Evolutionary conservation across 2,113 vertebrate genomes (phyloP), one percentile per base, ranked within the genome.

Genomic region (Hypomesus transpacificus): DNA sequence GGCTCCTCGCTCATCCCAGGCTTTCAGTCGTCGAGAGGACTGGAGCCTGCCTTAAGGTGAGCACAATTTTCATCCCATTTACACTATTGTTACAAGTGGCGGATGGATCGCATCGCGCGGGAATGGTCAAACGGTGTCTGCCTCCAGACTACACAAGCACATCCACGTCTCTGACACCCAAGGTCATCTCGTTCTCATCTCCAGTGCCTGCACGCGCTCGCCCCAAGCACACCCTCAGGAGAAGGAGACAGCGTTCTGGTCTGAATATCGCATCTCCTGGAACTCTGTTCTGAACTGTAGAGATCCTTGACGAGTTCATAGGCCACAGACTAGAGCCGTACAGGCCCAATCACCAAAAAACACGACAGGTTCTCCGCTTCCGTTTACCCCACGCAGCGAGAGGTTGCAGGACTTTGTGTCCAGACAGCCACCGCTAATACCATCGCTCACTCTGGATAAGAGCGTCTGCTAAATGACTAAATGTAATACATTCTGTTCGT

Each of bases 21-120:
- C 80, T 93, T 92, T 93, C 86, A 90, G 81, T 87, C 90, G 85
- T 92, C 89, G 83, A 91, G 89, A 89, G 85, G 87, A 87, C 82
- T 89, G 76, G 81, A 90, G 90, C 86, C 85, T 75, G 80, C 86
- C 92, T 93, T 85, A 88, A 87, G 91, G 90, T 92, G 92, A 91
- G 81, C 82, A 89, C 90, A 93, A 92, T 92, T 90, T 92, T 87
- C 71, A 68, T 88, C 88, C 90, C 88, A 91, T 91, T 91, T 92
- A 85, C 86, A 87, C 85, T 77, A 87, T 90, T 89, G 89, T 89
- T 89, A 90, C 81, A 83, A 86, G 89, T 87, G 83, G 88, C 86
- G 86, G 85, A 91, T 88, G 81, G 83, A 83, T 86, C 82, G 82
- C 86, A 85, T 87, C 84, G 24, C 73, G 69, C 64, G 39, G 81